Evolutionary conservation across 2,888 invertebrate species (phyloP), one percentile per base, ranked within the genome.

Genomic region (Pyrocoelia pectoralis): DNA sequence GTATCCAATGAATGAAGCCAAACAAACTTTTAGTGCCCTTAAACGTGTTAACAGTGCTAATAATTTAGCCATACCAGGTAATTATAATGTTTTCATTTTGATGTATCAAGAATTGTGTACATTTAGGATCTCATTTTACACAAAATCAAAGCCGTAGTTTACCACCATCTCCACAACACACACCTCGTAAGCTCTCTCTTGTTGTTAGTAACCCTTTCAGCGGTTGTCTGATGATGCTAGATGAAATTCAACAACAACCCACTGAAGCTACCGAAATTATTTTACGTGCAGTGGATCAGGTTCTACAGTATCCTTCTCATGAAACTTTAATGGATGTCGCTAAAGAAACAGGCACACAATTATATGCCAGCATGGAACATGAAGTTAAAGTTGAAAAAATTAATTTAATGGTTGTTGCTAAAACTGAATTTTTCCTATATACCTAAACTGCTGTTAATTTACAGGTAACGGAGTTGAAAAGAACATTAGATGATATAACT

Each of bases 291-390:
- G 76, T 87, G 72, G 84, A 83, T 68, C 85, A 86, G 67, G 84
- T 86, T 66, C 81, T 88, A 73, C 81, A 82, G 72, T 85, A 83
- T 65, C 81, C 86, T 61, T 83, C 85, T 67, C 91, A 93, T 75
- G 94, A 95, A 76, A 89, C 90, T 68, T 86, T 96, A 70, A 94
- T 97, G 85, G 91, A 92, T 60, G 87, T 92, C 70, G 97, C 97
- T 13, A 92, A 97, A 82, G 91, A 92, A 77, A 89, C 91, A 66
- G 96, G 97, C 48, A 90, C 89, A 76, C 89, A 89, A 74, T 87
- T 97, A 63, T 96, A 92, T 77, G 85, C 87, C 55, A 84, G 88
- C 71, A 83, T 93, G 71, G 84, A 88, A 14, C 86, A 89, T 2
- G 84, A 86, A 28, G 90, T 90, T 67, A 84, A 92, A 67, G 87